phyloP scores from a whole-genome alignment of 2,888 invertebrate species.

The Acrobasis repandana region DNA sequence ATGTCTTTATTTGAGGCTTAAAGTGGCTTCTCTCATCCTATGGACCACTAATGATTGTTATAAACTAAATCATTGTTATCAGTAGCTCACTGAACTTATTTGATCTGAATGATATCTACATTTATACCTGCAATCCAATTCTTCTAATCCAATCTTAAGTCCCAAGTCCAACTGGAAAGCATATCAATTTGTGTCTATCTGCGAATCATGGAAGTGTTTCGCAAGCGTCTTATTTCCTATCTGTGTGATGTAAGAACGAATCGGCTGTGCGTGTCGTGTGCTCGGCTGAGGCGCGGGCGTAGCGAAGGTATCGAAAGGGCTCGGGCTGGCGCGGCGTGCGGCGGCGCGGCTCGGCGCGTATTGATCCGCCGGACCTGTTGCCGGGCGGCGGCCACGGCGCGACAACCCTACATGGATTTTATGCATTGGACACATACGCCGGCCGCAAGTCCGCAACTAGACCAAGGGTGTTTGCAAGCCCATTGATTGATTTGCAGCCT shows the following conservation, averaged over 20 bases:
- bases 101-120: not conserved
- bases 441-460: conserved; percentile 44
- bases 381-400: conserved; percentile 62
- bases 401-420: conserved; percentile 47
- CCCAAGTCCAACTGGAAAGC: too few relatives aligned
- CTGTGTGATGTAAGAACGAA: conserved; percentile 27
- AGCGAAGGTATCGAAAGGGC: conserved; percentile 53
- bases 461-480: conserved; percentile 28
- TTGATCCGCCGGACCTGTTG: conserved; percentile 80
- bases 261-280: conserved; percentile 40
- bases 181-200: not conserved
- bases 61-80: not conserved
- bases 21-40: not conserved
- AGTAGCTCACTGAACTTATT: not conserved
- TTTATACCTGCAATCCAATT: not conserved
- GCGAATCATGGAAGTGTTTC: not conserved
- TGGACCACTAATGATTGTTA: not conserved
- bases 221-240: conserved; percentile 21
- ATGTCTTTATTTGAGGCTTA: not conserved
- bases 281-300: conserved; percentile 37
- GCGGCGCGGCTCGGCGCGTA: conserved; percentile 67
- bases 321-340: conserved; percentile 48
- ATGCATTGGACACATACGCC: conserved; percentile 47
- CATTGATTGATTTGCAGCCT: conserved; percentile 18
- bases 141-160: not conserved